Conservation (phyloP, 92 coral and sea anemone genomes). For the Muricea muricata region DNA sequence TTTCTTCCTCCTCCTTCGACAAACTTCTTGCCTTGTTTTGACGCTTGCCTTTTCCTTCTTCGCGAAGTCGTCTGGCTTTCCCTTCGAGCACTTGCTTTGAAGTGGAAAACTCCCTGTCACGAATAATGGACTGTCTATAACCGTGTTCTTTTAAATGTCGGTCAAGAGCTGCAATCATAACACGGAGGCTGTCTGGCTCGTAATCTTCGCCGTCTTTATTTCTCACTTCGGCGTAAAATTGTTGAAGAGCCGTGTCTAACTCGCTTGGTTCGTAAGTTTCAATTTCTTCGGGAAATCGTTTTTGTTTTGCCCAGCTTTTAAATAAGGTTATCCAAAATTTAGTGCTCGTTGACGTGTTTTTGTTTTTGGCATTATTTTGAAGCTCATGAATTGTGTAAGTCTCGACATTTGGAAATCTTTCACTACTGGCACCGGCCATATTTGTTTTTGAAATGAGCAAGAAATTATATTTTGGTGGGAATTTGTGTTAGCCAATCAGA, state of each 20-base stretch:
- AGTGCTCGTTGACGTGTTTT: conserved; percentile 51
- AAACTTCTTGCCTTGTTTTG: conserved; percentile 49
- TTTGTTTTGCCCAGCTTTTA: conserved; percentile 39
- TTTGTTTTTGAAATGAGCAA: background rate
- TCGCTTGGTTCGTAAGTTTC: conserved; percentile 43
- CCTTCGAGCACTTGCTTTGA: conserved; percentile 67
- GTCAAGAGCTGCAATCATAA: conserved; percentile 41
- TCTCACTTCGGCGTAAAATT: conserved; percentile 57
- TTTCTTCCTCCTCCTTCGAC: conserved; percentile 50
- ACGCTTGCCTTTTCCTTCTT: conserved; percentile 38
- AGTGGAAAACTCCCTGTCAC: conserved; percentile 48
- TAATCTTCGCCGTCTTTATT: conserved; percentile 37
- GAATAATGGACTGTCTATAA: conserved; percentile 43
- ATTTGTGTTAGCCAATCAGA: too few species aligned
- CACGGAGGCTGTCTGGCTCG: conserved; percentile 37
- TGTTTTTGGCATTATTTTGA: conserved; percentile 40
- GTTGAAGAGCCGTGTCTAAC: conserved; percentile 50
- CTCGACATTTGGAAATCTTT: conserved; percentile 46
- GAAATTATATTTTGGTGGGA: too few species aligned
- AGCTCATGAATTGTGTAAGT: conserved; percentile 9
- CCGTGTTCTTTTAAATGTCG: conserved; percentile 18
- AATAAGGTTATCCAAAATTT: conserved; percentile 43
- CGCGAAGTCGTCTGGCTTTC: conserved; percentile 42
- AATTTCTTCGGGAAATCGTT: conserved; percentile 39
- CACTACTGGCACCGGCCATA: background rate